Evolutionary conservation across 2,113 vertebrate species (phyloP).

Genomic region (Ovis canadensis): DNA sequence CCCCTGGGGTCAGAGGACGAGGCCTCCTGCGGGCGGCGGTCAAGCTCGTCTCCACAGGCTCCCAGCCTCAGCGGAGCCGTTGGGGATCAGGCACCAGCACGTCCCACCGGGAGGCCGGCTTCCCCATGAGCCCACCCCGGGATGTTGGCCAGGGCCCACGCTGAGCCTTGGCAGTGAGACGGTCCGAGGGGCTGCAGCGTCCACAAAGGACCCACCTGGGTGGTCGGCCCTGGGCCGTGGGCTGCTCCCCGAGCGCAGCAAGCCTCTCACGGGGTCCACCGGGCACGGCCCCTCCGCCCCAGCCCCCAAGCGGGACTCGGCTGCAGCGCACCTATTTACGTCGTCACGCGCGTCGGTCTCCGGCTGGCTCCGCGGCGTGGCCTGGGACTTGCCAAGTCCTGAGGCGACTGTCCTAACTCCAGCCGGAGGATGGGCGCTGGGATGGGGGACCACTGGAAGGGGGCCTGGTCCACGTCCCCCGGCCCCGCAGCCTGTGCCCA

Average conservation of each 20-base stretch:
- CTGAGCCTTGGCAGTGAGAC: not conserved
- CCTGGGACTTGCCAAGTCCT: constrained; percentile 35
- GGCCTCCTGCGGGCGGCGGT: not conserved
- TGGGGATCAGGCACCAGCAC: not conserved
- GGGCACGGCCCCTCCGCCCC: not conserved
- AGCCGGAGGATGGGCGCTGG: not conserved
- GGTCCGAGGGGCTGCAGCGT: not conserved
- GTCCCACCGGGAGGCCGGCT: not conserved
- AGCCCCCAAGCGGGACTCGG: not conserved
- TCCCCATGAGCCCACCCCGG: not conserved
- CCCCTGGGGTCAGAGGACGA: not conserved
- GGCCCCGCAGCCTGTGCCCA: not conserved
- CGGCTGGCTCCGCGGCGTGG: not conserved
- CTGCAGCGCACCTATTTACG: not conserved
- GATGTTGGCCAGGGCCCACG: not conserved
- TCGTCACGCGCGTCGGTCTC: not conserved
- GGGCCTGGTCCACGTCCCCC: not conserved
- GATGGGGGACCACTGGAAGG: not conserved
- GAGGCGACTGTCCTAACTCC: not conserved
- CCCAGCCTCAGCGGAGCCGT: not conserved
- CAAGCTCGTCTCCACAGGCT: not conserved
- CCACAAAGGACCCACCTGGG: not conserved
- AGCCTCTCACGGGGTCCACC: not conserved
- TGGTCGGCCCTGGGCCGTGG: fast-evolving
- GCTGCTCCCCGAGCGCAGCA: not conserved